Percentiles rank a stretch among this genome's conserved stretches.
These are phyloP conservation scores for Microctonus aethiopoides DNA, from an alignment of 2,888 invertebrate species.

Conservation along the genomic window DNA sequence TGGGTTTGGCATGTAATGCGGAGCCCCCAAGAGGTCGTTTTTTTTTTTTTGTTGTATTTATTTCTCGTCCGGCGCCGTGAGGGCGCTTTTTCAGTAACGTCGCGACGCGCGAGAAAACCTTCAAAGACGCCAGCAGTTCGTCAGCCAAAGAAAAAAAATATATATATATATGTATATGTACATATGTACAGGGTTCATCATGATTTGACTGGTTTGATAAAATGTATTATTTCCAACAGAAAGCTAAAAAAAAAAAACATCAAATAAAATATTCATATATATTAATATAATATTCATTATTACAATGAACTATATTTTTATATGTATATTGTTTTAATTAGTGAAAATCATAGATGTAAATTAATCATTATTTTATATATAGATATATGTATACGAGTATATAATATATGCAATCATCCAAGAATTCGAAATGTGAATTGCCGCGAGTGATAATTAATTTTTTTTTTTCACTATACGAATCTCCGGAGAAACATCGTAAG, in stretches of 20 bases:
- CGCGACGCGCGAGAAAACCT: slow-evolving; percentile 39
- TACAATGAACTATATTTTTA: not conserved
- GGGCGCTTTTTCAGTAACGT: slow-evolving; percentile 53
- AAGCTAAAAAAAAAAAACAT: not conserved
- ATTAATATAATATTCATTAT: not conserved
- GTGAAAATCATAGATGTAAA: not conserved
- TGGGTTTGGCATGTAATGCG: slow-evolving; percentile 17
- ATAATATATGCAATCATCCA: slow-evolving; percentile 16
- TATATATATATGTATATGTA: not conserved
- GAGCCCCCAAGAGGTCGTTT: slow-evolving; percentile 42
- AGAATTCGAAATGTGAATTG: slow-evolving; percentile 21
- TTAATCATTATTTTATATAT: slow-evolving; percentile 11
- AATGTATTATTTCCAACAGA: not conserved
- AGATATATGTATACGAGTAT: not conserved
- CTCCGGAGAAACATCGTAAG: slow-evolving; percentile 56
- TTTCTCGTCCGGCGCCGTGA: slow-evolving; percentile 53
- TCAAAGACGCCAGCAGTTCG: slow-evolving; percentile 36
- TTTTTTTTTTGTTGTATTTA: slow-evolving; percentile 55
- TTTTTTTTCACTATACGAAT: slow-evolving; percentile 45
- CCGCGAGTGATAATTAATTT: slow-evolving; percentile 35
- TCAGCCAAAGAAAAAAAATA: not conserved
- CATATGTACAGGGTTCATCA: not conserved
- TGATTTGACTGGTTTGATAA: not conserved
- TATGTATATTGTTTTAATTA: not conserved
- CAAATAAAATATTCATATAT: not conserved